Base-by-base conservation (phyloP, 1,140 invertebrate genomes). In the Pachyrhynchus sulphureomaculatus region DNA sequence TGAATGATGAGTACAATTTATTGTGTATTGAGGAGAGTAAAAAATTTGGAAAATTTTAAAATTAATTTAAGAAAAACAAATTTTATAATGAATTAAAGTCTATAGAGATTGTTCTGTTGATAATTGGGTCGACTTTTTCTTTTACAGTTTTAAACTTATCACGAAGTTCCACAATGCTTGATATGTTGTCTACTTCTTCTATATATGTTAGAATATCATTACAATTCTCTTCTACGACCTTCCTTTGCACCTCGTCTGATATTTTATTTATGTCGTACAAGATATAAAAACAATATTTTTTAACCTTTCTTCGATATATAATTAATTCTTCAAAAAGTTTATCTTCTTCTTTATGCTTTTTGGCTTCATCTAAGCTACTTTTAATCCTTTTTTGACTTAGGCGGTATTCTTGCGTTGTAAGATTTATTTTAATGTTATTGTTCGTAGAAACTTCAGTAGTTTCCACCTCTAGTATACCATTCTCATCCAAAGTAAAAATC, bases 381-480 rank as follows among this genome's bases (percentile, higher is more conserved):
- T 42, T 42, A 13, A 44, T 39, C 8, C 29, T 29, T 2, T 20
- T 55, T 9, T 42, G 6, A 20, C 53, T 17, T 18, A 55, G 18
- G 21, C 39, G 36, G 20, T 13, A 20, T 17, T 55, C 23, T 9
- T 33, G 24, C 24, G 4, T 53, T 59, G 2, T 34, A 53, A 17
- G 54, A 17, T 37, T 36, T 29, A n/a, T 26, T 65, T n/a, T n/a
- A n/a, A n/a, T n/a, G n/a, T n/a, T 41, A n/a, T n/a, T n/a, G n/a
- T n/a, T n/a, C n/a, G n/a, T n/a, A n/a, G n/a, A n/a, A n/a, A n/a
- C n/a, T n/a, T 57, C 64, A 0, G 8, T 23, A 18, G 37, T 58
- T 54, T 18, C 39, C 1, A 64, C 55, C 6, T 10, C 45, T 20
- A 66, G 20, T 34, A 66, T 66, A 17, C 65, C 65, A 32, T 66